Conservation (phyloP, 2,113 vertebrate species). For the Oreotrochilus melanogaster region DNA sequence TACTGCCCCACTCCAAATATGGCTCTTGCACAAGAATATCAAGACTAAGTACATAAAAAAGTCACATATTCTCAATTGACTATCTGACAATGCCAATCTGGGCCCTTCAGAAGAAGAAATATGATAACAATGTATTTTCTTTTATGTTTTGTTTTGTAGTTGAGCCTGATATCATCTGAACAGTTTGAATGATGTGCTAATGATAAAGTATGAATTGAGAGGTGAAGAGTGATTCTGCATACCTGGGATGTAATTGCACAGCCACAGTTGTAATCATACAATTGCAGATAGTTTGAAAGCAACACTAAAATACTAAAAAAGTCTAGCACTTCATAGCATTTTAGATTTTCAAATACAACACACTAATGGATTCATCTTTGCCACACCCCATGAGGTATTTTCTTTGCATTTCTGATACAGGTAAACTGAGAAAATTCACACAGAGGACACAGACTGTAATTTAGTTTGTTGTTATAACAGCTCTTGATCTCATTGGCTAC, state of each 20-base stretch:
- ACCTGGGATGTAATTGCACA: not conserved
- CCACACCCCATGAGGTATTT: conserved; percentile 21
- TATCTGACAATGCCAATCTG: not conserved
- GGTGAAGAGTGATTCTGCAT: not conserved
- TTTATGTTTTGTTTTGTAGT: not conserved
- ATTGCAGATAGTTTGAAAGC: conserved; percentile 9
- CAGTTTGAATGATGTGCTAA: not conserved
- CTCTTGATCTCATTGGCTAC: not conserved
- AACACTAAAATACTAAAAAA: conserved; percentile 17
- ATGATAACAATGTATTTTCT: not conserved
- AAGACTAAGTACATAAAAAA: not conserved
- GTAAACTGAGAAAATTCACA: conserved; percentile 20
- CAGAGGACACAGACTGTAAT: not conserved
- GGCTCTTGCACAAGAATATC: not conserved
- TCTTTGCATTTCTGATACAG: not conserved
- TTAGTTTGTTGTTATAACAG: conserved; percentile 10
- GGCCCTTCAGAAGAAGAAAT: not conserved
- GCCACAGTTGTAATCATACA: not conserved
- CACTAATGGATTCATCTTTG: conserved; percentile 35
- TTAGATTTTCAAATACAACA: conserved; percentile 26
- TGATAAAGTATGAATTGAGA: not conserved
- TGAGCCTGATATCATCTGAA: not conserved
- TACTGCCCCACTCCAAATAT: not conserved
- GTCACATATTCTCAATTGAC: not conserved
- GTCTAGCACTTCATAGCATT: conserved; percentile 30